Evolutionary conservation across 2,888 invertebrate genomes (phyloP).

Genomic region (Drosophila nigricruria): DNA sequence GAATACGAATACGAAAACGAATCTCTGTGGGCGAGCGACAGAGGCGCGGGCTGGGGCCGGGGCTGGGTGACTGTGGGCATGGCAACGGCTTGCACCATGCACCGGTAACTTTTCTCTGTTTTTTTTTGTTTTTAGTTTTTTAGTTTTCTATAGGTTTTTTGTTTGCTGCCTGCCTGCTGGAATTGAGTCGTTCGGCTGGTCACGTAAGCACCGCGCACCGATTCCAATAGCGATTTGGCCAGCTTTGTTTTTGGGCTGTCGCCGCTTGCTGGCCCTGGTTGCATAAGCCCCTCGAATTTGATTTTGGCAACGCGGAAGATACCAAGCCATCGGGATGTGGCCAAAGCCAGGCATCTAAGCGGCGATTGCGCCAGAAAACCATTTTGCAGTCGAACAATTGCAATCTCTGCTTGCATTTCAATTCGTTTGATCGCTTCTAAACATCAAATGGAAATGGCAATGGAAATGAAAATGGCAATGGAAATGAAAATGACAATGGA

Average conservation of each 20-base stretch:
- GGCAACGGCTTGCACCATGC: slow-evolving; percentile 57
- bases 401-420: slow-evolving; percentile 29
- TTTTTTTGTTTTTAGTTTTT: background rate
- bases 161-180: slow-evolving; percentile 38
- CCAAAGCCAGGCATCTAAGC: slow-evolving; percentile 46
- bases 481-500: slow-evolving; percentile 13
- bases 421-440: slow-evolving; percentile 29
- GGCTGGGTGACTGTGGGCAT: slow-evolving; percentile 17
- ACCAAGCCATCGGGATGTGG: slow-evolving; percentile 40
- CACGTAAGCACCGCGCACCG: slow-evolving; percentile 74
- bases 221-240: slow-evolving; percentile 55
- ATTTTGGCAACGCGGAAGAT: slow-evolving; percentile 72
- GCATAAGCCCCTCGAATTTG: slow-evolving; percentile 66
- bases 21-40: slow-evolving; percentile 15
- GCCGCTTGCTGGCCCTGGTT: slow-evolving; percentile 51
- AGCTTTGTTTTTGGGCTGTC: slow-evolving; percentile 27
- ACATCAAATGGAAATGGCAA: slow-evolving; percentile 11
- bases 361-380: slow-evolving; percentile 48
- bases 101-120: slow-evolving; percentile 50
- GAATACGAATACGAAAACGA: slow-evolving; percentile 18
- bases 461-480: slow-evolving; percentile 14
- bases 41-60: slow-evolving; percentile 4
- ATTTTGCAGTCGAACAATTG: slow-evolving; percentile 37
- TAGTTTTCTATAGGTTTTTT: slow-evolving; percentile 19
- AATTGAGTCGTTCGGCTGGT: slow-evolving; percentile 67